Base-by-base conservation (phyloP, 2,797 vertebrate genomes). In the Mus minutoides region DNA sequence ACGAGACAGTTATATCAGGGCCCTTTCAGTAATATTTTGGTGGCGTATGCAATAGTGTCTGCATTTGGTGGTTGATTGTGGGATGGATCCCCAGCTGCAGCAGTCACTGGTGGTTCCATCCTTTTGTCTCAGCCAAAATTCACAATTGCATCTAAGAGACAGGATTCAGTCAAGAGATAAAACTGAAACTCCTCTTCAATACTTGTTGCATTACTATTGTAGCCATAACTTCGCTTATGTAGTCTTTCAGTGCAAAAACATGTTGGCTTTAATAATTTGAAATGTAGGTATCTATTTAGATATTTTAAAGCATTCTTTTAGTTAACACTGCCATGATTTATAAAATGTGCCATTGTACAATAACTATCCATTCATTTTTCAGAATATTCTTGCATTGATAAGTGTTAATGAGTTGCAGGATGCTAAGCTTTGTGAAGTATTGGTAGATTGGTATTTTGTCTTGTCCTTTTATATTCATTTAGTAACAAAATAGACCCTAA, bases 221-320 rank as follows among this genome's bases (percentile, higher is more conserved):
- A 54, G 6, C 9, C 24, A 4, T 46, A 40, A 40, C 21, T 77
- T 77, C 34, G 93, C 6, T 9, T 14, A 56, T 46, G 22, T 89
- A 24, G 58, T 94, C 14, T 29, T 93, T 77, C 40, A 40, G 29
- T 58, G 62, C 3, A 91, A 64, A 84, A 29, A 58, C 54, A 80
- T 4, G 4, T 19, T 96, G 7, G 7, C 10, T 80, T 64, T 90
- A 60, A 49, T 77, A 21, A 78, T 80, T 89, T 88, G 22, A 54
- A 71, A 77, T 84, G 31, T 58, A 80, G 62, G 52, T 83, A 90
- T 52, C 17, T 82, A 24, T 29, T 92, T 60, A 64, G 24, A 88
- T 92, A 60, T 86, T 94, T 93, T 93, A 60, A 94, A 94, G 58
- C 85, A 49, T 13, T 85, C 46, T 69, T 78, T 93, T 95, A 85